A percentile compares a stretch with the other conserved stretches of the same genome.
These are phyloP conservation scores for Macrochelys suwanniensis DNA, from an alignment of 2,797 vertebrate genomes.

Conservation along the genomic window DNA sequence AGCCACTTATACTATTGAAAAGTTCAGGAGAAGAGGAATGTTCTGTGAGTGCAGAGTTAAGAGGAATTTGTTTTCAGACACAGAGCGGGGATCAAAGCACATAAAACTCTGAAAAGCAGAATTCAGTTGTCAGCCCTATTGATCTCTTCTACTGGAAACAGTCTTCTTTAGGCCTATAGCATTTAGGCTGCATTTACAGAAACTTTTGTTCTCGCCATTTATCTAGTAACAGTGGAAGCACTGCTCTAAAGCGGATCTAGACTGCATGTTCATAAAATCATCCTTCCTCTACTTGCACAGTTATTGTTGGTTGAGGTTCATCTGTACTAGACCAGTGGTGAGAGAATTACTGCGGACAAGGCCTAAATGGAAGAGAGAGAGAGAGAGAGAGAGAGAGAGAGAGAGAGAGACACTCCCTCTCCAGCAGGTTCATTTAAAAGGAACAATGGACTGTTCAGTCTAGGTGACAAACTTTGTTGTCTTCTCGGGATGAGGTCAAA, in stretches of 20 bases:
- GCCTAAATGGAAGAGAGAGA: too few species aligned
- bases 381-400: too few species aligned
- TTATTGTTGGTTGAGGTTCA: neutral
- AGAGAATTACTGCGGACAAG: neutral
- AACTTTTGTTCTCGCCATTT: accelerated
- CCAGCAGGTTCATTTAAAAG: neutral
- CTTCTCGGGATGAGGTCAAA: neutral
- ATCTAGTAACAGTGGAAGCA: neutral
- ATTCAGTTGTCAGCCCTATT: neutral
- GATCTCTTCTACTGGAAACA: neutral
- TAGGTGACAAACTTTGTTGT: neutral
- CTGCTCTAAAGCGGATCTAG: accelerated
- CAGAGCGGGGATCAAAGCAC: neutral
- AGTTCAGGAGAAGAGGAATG: neutral
- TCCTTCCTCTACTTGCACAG: neutral
- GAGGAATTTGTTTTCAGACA: neutral
- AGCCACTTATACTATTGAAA: neutral
- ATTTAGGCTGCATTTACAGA: neutral
- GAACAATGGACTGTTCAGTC: neutral
- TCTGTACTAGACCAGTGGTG: accelerated
- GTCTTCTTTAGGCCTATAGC: neutral
- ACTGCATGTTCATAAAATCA: neutral
- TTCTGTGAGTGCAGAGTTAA: neutral
- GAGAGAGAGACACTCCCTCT: neutral
- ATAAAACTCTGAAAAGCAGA: neutral